These are phyloP conservation scores for Gortyna flavago DNA, from an alignment of 2,888 invertebrate genomes.

Conservation along the genomic window DNA sequence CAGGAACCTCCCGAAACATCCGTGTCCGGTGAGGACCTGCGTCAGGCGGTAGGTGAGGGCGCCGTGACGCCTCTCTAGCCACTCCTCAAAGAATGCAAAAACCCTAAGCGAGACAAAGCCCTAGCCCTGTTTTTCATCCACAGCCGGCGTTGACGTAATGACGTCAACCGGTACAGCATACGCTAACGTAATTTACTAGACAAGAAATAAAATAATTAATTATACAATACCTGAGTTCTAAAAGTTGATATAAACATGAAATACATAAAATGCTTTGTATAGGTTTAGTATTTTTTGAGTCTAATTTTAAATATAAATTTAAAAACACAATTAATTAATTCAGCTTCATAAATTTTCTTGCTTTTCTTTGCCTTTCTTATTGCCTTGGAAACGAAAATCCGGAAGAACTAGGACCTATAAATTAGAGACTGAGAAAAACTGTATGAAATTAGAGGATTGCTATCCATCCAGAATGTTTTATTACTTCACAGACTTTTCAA, in stretches of 20 bases:
- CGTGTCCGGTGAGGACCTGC: too few relatives aligned
- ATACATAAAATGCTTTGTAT: neutral
- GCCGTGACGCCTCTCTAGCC: too few relatives aligned
- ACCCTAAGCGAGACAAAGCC: too few relatives aligned
- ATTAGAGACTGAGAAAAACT: constrained; percentile 21
- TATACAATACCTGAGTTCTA: too few relatives aligned
- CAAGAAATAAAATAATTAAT: neutral
- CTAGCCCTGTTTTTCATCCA: neutral
- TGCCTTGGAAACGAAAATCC: constrained; percentile 2
- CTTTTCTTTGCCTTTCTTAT: too few relatives aligned
- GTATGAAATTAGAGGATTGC: constrained; percentile 13
- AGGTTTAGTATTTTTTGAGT: constrained; percentile 8
- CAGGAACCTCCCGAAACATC: too few relatives aligned
- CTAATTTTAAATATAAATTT: neutral
- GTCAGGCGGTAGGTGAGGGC: too few relatives aligned
- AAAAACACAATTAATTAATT: constrained; percentile 17
- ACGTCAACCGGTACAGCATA: neutral
- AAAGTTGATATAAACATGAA: neutral
- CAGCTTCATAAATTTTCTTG: constrained; percentile 12
- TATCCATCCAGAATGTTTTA: constrained; percentile 6
- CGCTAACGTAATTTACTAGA: neutral
- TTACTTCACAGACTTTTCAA: constrained; percentile 3
- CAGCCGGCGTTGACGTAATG: neutral
- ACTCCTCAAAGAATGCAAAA: too few relatives aligned
- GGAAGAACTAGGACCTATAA: constrained; percentile 23